Percentiles rank a stretch among this genome's conserved stretches.
Conservation (phyloP, 2,113 vertebrate genomes). For the Orcinus orca region DNA sequence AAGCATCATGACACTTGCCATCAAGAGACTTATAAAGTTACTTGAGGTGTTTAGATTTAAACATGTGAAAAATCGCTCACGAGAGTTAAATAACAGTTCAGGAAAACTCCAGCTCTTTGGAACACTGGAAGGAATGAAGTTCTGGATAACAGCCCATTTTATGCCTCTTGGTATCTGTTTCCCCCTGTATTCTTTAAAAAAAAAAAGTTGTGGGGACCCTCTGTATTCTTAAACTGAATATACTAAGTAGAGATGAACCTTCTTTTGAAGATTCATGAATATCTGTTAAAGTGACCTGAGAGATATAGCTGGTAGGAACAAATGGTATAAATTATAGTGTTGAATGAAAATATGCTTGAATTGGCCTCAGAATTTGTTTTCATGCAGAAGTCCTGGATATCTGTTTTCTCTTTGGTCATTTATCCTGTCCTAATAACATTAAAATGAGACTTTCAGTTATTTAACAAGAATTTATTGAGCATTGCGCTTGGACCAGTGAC, state of each 20-base stretch:
- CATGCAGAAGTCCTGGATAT: background rate
- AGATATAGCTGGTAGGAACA: background rate
- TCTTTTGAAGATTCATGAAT: background rate
- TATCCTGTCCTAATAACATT: background rate
- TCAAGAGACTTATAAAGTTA: background rate
- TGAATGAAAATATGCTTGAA: slow-evolving; percentile 1
- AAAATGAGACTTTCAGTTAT: background rate
- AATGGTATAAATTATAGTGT: background rate
- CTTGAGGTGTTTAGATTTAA: background rate
- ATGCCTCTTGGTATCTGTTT: background rate
- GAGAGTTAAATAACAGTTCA: slow-evolving; percentile 22
- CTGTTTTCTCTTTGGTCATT: slow-evolving; percentile 1
- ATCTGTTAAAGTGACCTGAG: background rate
- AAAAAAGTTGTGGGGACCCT: background rate
- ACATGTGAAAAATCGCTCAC: background rate
- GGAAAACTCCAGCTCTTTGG: slow-evolving; percentile 16
- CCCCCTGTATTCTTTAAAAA: background rate
- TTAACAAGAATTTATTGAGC: background rate
- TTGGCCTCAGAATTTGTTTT: slow-evolving; percentile 22
- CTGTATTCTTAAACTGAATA: background rate
- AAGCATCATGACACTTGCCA: background rate
- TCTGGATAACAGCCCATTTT: background rate
- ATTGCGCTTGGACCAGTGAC: background rate
- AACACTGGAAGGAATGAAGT: slow-evolving; percentile 1
- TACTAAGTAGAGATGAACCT: background rate